Percentiles rank a stretch among this genome's conserved stretches.
Evolutionary conservation across 2,888 invertebrate genomes (phyloP).

Genomic region (Dryocosmus kuriphilus): DNA sequence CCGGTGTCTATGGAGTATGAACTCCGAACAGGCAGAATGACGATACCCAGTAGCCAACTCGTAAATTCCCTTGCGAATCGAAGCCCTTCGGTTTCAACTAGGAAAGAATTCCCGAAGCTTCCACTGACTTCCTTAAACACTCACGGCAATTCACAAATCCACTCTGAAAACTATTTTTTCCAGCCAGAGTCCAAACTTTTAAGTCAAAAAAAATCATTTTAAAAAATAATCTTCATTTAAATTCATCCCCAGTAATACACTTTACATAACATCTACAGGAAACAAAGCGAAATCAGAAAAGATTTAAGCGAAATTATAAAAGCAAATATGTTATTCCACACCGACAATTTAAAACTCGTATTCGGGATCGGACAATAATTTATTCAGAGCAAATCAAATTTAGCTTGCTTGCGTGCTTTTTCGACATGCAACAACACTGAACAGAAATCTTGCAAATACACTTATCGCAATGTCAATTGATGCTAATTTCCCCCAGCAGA

Average conservation of each 20-base stretch:
- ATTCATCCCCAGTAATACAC: background rate
- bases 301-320: too few species aligned
- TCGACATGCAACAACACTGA: background rate
- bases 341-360: background rate
- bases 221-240: background rate
- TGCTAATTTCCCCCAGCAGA: slow-evolving; percentile 11
- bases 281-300: background rate
- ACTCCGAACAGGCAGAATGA: slow-evolving; percentile 26
- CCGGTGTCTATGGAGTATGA: slow-evolving; percentile 39
- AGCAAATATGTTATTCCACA: too few species aligned
- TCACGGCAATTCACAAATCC: background rate
- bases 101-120: slow-evolving; percentile 10
- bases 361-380: background rate
- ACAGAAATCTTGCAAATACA: slow-evolving; percentile 7
- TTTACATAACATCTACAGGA: background rate
- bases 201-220: background rate
- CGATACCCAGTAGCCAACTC: slow-evolving; percentile 31
- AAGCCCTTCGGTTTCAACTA: slow-evolving; percentile 11
- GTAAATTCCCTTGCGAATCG: slow-evolving; percentile 27
- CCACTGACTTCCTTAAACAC: background rate
- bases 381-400: background rate
- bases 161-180: background rate
- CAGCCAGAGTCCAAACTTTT: background rate
- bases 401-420: slow-evolving; percentile 3
- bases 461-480: slow-evolving; percentile 8